Conservation (phyloP, 2,113 vertebrate genomes). For the Phycodurus eques region DNA sequence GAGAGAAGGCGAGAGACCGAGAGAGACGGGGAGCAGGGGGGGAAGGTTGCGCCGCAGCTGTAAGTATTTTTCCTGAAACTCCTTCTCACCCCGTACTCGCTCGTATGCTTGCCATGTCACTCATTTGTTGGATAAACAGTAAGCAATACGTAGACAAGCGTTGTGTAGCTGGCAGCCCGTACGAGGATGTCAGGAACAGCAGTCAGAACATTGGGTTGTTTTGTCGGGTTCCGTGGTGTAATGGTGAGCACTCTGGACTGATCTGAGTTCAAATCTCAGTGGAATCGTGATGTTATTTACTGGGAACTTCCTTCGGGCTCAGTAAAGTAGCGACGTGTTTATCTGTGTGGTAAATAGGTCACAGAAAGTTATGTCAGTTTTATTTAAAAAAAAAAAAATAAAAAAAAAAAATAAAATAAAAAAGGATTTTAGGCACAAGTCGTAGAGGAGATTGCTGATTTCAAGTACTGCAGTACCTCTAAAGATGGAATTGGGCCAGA, state of each 20-base stretch:
- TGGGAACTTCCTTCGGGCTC: too few species aligned
- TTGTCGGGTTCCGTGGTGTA: slow-evolving; percentile 56
- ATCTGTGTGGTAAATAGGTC: slow-evolving; percentile 5
- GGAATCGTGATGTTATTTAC: slow-evolving; percentile 35
- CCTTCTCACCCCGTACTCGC: slow-evolving; percentile 14
- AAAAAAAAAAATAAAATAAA: too few species aligned
- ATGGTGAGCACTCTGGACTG: slow-evolving; percentile 78
- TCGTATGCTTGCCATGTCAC: slow-evolving; percentile 25
- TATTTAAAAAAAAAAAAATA: too few species aligned
- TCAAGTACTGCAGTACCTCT: neutral
- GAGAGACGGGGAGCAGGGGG: slow-evolving; percentile 16
- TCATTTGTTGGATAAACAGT: slow-evolving; percentile 44
- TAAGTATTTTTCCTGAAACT: slow-evolving; percentile 49
- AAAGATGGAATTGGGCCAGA: neutral
- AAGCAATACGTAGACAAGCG: slow-evolving; percentile 46
- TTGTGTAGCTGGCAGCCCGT: slow-evolving; percentile 42
- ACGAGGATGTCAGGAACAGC: slow-evolving; percentile 17
- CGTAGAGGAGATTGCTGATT: too few species aligned
- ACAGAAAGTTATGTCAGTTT: neutral
- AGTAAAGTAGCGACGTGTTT: too few species aligned
- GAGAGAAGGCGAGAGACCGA: slow-evolving; percentile 6
- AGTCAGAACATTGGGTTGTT: slow-evolving; percentile 1
- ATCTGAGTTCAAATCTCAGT: slow-evolving; percentile 75
- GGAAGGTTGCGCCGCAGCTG: slow-evolving; percentile 37
- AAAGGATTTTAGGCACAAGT: too few species aligned